Conservation (phyloP, 2,113 vertebrate species). For the Orycteropus afer region DNA sequence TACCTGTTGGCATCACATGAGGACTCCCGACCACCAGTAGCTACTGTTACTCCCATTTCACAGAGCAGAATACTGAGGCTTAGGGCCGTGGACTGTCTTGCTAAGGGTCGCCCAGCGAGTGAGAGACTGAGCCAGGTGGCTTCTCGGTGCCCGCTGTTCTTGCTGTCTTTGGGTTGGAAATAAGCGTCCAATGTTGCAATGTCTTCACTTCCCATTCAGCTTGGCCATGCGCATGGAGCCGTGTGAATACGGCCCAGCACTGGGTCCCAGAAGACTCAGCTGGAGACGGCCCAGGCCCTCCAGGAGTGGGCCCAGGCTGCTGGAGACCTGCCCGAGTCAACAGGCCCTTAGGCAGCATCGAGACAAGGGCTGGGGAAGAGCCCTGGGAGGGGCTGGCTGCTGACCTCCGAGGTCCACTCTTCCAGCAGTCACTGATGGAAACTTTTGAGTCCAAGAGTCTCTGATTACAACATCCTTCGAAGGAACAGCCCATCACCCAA, state of each 20-base stretch:
- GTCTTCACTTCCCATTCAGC: neutral
- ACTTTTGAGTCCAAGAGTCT: neutral
- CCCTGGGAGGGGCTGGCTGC: neutral
- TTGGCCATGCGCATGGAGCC: neutral
- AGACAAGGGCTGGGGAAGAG: neutral
- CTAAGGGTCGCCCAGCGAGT: neutral
- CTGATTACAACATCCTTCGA: conserved; percentile 16
- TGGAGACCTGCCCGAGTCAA: neutral
- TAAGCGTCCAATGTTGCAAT: neutral
- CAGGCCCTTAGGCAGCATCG: no score
- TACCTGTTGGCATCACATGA: neutral
- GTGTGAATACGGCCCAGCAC: neutral
- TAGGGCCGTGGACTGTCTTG: neutral
- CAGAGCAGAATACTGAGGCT: neutral
- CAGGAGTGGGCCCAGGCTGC: neutral
- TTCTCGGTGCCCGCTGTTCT: neutral
- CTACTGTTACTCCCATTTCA: neutral
- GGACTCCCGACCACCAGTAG: neutral
- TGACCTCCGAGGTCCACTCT: neutral
- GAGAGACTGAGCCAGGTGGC: neutral
- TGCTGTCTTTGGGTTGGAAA: neutral
- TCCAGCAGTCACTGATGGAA: neutral
- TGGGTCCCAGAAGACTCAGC: neutral
- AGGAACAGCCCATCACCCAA: neutral
- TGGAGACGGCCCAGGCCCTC: neutral